Percentiles rank a stretch among this genome's conserved stretches.
These are phyloP conservation scores for Zaprionus kolodkinae DNA, from an alignment of 1,140 invertebrate genomes.

Conservation along the genomic window DNA sequence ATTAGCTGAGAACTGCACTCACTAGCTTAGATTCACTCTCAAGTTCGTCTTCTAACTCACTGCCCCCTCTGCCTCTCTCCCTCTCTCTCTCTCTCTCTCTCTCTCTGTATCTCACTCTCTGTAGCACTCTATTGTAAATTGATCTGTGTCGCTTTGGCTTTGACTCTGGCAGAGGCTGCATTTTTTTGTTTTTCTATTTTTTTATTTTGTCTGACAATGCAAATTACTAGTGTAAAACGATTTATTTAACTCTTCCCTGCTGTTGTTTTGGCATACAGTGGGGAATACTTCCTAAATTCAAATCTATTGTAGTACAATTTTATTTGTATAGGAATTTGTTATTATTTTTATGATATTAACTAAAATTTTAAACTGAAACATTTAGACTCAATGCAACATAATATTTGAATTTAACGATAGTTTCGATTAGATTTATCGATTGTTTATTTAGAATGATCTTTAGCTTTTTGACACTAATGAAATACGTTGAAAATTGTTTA, in stretches of 20 bases:
- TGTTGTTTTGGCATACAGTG: neutral
- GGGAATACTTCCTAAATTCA: neutral
- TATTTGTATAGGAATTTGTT: too few species aligned
- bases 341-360: too few species aligned
- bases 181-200: neutral
- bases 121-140: slow-evolving; percentile 61
- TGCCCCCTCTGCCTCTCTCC: slow-evolving; percentile 12
- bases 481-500: too few species aligned
- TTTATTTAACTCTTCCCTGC: slow-evolving; percentile 32
- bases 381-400: too few species aligned
- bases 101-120: neutral
- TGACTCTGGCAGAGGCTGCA: slow-evolving; percentile 21
- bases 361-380: too few species aligned
- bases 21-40: neutral
- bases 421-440: too few species aligned
- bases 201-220: slow-evolving; percentile 59
- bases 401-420: too few species aligned
- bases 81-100: neutral
- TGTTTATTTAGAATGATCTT: too few species aligned
- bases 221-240: slow-evolving; percentile 69
- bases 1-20: slow-evolving; percentile 16
- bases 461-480: too few species aligned
- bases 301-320: neutral
- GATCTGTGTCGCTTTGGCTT: slow-evolving; percentile 64
- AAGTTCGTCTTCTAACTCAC: slow-evolving; percentile 1